Evolutionary conservation across 2,888 invertebrate genomes (phyloP).

Genomic region (Hartigia nigra): DNA sequence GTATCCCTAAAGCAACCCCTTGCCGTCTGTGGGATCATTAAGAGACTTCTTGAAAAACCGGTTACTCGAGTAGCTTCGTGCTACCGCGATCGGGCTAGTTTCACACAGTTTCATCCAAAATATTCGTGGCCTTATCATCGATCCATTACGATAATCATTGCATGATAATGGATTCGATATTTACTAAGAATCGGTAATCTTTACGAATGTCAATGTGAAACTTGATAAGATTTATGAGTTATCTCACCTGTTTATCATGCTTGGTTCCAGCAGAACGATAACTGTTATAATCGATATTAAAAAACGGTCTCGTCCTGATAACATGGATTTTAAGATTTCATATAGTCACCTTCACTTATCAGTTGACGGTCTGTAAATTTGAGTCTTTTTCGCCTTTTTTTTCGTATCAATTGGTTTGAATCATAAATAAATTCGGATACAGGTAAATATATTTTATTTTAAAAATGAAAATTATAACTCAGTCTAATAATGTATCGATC

Average conservation of each 20-base stretch:
- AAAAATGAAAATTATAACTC: too few species aligned
- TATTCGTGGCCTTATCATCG: neutral
- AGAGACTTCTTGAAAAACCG: neutral
- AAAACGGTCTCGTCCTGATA: neutral
- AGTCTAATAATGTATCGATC: neutral
- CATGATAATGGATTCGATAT: neutral
- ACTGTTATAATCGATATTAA: neutral
- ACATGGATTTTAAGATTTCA: neutral
- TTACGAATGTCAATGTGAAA: neutral
- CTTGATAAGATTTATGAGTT: neutral
- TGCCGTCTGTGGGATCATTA: neutral
- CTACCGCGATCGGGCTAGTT: neutral
- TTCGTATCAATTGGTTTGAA: too few species aligned
- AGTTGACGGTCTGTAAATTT: neutral
- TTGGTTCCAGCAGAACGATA: neutral
- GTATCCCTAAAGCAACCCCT: constrained; percentile 1
- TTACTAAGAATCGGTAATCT: neutral
- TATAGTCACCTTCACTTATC: neutral
- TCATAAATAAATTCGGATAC: too few species aligned
- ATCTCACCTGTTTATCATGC: neutral
- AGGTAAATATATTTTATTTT: too few species aligned
- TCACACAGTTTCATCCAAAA: neutral
- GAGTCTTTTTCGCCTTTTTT: neutral
- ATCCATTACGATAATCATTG: neutral
- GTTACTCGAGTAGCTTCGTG: neutral